A percentile compares a stretch with the other conserved stretches of the same genome.
These are phyloP conservation scores for Electrona antarctica DNA, from an alignment of 2,113 vertebrate species.

Conservation along the genomic window DNA sequence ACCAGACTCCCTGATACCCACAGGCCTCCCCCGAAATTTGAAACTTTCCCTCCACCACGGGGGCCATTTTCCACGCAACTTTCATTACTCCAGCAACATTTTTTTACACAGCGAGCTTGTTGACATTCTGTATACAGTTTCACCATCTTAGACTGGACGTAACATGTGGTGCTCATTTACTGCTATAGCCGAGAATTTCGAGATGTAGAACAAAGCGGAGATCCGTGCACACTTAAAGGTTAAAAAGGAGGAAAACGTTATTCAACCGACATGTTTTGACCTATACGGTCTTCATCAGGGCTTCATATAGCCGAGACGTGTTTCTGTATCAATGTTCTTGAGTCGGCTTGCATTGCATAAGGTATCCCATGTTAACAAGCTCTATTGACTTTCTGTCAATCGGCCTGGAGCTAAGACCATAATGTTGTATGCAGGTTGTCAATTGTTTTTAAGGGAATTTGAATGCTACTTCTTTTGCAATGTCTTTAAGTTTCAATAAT, in stretches of 20 bases:
- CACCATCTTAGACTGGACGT: not conserved
- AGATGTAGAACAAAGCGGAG: not conserved
- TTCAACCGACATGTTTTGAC: no score
- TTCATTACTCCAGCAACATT: slow-evolving; percentile 16
- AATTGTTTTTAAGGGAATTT: not conserved
- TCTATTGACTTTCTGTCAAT: slow-evolving; percentile 8
- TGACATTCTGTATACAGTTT: slow-evolving; percentile 11
- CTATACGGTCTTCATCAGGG: no score
- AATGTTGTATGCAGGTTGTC: not conserved
- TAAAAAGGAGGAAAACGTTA: no score
- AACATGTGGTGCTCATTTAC: slow-evolving; percentile 4
- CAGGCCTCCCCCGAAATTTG: slow-evolving; percentile 35
- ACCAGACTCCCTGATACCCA: slow-evolving; percentile 43
- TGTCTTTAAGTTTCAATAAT: no score
- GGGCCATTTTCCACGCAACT: slow-evolving; percentile 45
- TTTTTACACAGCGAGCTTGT: slow-evolving; percentile 26
- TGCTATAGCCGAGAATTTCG: not conserved
- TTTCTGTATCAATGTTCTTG: not conserved
- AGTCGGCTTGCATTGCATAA: not conserved
- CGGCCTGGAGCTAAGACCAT: not conserved
- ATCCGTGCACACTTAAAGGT: no score
- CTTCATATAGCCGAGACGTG: not conserved
- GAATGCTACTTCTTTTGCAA: not conserved
- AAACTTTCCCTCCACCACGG: slow-evolving; percentile 28
- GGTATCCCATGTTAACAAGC: not conserved